Evolutionary conservation across 2,888 invertebrate species (phyloP), one percentile per base, ranked within the genome.

Genomic region (Lissonota sp.): DNA sequence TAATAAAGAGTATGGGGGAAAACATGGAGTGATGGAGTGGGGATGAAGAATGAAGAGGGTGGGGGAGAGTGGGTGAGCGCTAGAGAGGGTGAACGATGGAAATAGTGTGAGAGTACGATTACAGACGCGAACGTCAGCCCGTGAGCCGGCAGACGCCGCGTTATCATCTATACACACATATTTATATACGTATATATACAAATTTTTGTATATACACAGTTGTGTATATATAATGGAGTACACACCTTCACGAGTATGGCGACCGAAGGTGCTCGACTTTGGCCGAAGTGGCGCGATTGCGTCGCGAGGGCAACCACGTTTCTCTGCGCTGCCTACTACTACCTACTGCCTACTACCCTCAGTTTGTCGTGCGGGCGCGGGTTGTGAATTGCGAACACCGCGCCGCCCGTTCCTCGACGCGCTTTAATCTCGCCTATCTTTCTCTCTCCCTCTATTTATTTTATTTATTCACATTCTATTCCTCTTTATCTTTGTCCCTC

Each of bases 261-360:
- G 46, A 12, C 64, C 85, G 85, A 84, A 73, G 70, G 55, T 76
- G 58, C 57, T 58, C 84, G 85, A 85, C 39, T 16, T 8, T 64
- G 66, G 72, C 87, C 88, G 88, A 88, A 82, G 67, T 57, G 46
- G 42, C 58, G 78, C 87, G 88, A 87, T 80, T 83, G 84, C 87
- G 88, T 87, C 86, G 86, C 88, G 88, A 87, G 86, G 89, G 89
- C 88, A 90, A 89, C 87, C 90, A 89, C 89, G 90, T 89, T 90
- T 89, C 87, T 79, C 79, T 70, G 42, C 60, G 70, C 49, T 79
- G 74, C 58, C 81, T 74, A 74, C 79, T 79, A 79, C 81, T 86
- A 88, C 89, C 89, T 74, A 74, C 79, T 79, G 75, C 81, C 79
- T 79, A 79, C 81, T 86, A 88, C 89, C 89, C 88, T 85, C 88